Evolutionary conservation across 2,888 invertebrate genomes (phyloP), one percentile per base, ranked within the genome.

Genomic region (Orthosia cruda): DNA sequence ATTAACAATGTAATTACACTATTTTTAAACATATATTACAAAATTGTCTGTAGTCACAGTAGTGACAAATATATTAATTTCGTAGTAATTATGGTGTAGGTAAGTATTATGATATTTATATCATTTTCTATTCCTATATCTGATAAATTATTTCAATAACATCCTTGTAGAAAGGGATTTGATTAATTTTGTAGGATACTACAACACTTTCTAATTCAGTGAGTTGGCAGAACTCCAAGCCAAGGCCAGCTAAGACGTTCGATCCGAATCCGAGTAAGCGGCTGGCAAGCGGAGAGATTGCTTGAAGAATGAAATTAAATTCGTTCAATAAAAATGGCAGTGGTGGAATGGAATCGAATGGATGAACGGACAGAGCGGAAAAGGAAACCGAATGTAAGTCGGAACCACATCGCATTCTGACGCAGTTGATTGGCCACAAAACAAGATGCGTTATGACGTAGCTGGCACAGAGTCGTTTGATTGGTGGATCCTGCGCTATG

Each of bases 151-250:
- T 63, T 73, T 62, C 70, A 71, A 65, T 66, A 68, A 52, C 1
- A 71, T 74, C 70, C 57, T 74, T 73, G 9, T 55, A 78, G 23
- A 59, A 72, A 70, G 62, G 55, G 32, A 23, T 62, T 80, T 66
- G 32, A 63, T 58, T 62, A 68, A 72, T 66, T 74, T 78, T 63
- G 57, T 71, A 65, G 18, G 74, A 69, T 85, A 80, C 58, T 81
- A 78, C 59, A 63, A 84, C 84, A 84, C 88, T 85, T 85, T 77
- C 62, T 74, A 87, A 86, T 84, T 86, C 76, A 78, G 84, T 90
- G 83, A 88, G 89, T 90, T 91, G 89, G 89, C 88, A 89, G 78
- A 86, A 80, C 89, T 89, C 88, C 89, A 91, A 87, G 86, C 88
- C 83, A 88, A 88, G 81, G 90, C 90, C 90, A 91, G 89, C 83